These are phyloP conservation scores for Pipistrellus pipistrellus DNA, from an alignment of 2,797 vertebrate species.

Conservation along the genomic window DNA sequence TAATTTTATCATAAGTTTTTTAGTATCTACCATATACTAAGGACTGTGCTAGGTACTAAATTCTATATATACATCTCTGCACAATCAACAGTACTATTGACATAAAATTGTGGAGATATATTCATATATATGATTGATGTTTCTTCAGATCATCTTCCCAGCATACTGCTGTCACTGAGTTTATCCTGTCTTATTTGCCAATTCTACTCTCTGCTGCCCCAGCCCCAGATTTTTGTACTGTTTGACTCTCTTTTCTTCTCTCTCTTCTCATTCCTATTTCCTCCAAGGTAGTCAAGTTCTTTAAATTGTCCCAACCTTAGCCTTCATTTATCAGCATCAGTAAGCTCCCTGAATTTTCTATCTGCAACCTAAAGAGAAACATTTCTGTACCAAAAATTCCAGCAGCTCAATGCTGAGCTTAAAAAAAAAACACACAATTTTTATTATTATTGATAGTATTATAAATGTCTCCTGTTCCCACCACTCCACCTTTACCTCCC, in stretches of 20 bases:
- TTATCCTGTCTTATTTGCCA: neutral
- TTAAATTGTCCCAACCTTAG: neutral
- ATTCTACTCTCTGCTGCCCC: neutral
- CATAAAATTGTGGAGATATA: neutral
- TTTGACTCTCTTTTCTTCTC: neutral
- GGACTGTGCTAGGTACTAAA: neutral
- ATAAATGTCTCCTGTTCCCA: no score
- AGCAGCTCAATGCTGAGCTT: slow-evolving; percentile 33
- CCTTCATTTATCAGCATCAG: neutral
- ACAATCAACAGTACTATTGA: neutral
- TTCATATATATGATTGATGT: neutral
- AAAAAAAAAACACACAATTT: no score
- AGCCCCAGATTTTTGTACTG: neutral
- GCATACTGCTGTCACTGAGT: neutral
- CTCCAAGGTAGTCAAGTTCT: neutral
- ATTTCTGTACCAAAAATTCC: slow-evolving; percentile 24
- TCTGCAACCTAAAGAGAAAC: neutral
- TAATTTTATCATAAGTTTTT: neutral
- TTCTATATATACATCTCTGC: neutral
- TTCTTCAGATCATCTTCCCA: neutral
- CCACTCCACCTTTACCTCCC: no score
- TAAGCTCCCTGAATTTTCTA: neutral
- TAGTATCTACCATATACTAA: neutral
- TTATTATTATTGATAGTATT: no score
- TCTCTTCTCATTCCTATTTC: neutral